These are phyloP conservation scores for Chrysomela aeneicollis DNA, from an alignment of 2,888 invertebrate species.

Conservation along the genomic window DNA sequence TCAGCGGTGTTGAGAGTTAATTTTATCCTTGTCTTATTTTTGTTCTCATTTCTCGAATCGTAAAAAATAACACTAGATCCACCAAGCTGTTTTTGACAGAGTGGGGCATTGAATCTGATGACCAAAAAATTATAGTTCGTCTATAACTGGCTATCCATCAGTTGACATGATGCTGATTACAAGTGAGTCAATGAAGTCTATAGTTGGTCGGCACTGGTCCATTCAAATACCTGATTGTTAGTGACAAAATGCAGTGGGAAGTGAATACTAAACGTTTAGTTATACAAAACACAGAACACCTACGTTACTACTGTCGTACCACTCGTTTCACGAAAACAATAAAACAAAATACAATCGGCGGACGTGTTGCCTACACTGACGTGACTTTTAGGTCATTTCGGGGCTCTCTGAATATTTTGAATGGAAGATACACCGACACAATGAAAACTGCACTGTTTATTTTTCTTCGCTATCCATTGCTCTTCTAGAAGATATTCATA, in stretches of 20 bases:
- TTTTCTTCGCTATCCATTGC: too few species aligned
- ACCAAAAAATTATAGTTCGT: too few species aligned
- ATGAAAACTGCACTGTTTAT: too few species aligned
- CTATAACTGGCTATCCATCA: too few species aligned
- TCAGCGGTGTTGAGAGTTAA: too few species aligned
- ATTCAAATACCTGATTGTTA: constrained; percentile 28
- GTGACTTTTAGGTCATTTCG: constrained; percentile 1
- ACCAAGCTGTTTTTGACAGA: too few species aligned
- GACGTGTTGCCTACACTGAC: constrained; percentile 20
- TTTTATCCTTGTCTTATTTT: too few species aligned
- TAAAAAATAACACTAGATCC: too few species aligned
- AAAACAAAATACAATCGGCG: constrained; percentile 21
- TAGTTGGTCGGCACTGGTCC: background rate
- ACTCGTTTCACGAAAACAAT: constrained; percentile 24
- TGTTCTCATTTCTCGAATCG: too few species aligned
- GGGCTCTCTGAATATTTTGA: background rate
- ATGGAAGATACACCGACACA: background rate
- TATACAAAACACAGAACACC: constrained; percentile 29
- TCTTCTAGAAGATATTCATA: too few species aligned
- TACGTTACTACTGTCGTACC: constrained; percentile 32
- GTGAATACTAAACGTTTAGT: constrained; percentile 23
- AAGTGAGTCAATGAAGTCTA: background rate
- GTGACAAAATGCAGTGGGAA: constrained; percentile 40
- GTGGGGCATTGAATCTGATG: too few species aligned
- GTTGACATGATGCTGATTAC: background rate